These are phyloP conservation scores for Drosophila colorata DNA, from an alignment of 2,888 invertebrate species.

Conservation along the genomic window DNA sequence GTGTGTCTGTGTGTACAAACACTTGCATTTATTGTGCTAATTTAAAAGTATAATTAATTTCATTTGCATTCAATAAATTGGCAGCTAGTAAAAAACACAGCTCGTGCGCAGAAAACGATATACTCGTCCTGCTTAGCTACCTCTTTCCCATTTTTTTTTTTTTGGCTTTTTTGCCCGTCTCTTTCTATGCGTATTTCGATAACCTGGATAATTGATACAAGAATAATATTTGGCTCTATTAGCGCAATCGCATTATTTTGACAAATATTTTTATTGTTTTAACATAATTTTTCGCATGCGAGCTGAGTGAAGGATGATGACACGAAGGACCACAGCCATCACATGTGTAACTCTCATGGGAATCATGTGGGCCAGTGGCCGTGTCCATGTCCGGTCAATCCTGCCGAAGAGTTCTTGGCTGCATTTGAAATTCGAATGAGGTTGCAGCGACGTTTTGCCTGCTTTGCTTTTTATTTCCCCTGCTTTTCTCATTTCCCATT, in stretches of 20 bases:
- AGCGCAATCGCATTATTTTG: slow-evolving; percentile 84
- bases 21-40: slow-evolving; percentile 55
- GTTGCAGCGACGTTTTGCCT: slow-evolving; percentile 21
- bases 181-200: slow-evolving; percentile 48
- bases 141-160: not conserved
- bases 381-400: slow-evolving; percentile 32
- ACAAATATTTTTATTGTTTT: slow-evolving; percentile 83
- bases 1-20: slow-evolving; percentile 22
- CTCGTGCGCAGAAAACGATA: slow-evolving; percentile 12
- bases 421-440: slow-evolving; percentile 81
- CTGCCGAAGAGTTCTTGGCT: slow-evolving; percentile 39
- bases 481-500: not conserved
- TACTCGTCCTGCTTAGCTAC: slow-evolving; percentile 7
- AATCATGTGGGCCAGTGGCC: slow-evolving; percentile 30
- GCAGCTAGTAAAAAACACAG: slow-evolving; percentile 22
- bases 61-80: slow-evolving; percentile 51
- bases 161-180: not conserved
- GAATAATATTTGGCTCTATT: slow-evolving; percentile 81
- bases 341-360: slow-evolving; percentile 14
- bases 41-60: slow-evolving; percentile 71
- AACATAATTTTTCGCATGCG: slow-evolving; percentile 81
- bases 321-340: slow-evolving; percentile 17
- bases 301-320: slow-evolving; percentile 31
- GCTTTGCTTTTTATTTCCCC: slow-evolving; percentile 10
- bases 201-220: slow-evolving; percentile 76